Base-by-base conservation (phyloP, 2,797 vertebrate species). In the Anas flavirostris region DNA sequence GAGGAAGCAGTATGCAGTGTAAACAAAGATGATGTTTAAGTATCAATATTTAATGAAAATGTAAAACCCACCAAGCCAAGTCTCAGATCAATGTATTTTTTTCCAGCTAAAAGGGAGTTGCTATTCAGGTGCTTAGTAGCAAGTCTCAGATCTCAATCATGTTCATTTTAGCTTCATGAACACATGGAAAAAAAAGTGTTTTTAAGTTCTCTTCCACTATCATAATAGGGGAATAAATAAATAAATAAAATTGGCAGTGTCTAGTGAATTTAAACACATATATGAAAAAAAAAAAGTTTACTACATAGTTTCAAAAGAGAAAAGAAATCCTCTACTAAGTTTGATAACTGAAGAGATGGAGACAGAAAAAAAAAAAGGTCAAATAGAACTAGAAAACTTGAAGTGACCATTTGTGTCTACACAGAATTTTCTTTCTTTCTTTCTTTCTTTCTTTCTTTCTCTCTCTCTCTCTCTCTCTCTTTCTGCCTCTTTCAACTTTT, bases 11-110 rank as follows among this genome's bases (percentile, higher is more conserved):
- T 66, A 81, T 43, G 16, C 77, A 70, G 41, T 94, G 81, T 92
- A 95, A 96, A 95, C 91, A 96, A 95, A 95, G 87, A 93, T 95
- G 84, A 91, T 88, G 77, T 93, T 59, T 92, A 68, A 79, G 22
- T 67, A 94, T 96, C 55, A 96, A 91, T 96, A 96, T 94, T 96
- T 95, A 91, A 97, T 96, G 86, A 91, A 94, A 93, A 95, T 95
- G 81, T 86, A 96, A 96, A 95, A 95, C 66, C 66, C 78, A 91
- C 62, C 85, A 94, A 90, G 52, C 39, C 52, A 93, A 86, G 82
- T 85, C 87, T 96, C 76, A 93, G 77, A 95, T 94, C 79, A 93
- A 52, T 86, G 69, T 10, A 1, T 29, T 76, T 76, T 82, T 50
- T 62, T 25, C 60, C 67, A 86, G 44, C 12, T 92, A 86, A 88